A percentile compares a stretch with the other conserved stretches of the same genome.
Evolutionary conservation across 2,888 invertebrate species (phyloP).

Genomic region (Petrolisthes manimaculis): DNA sequence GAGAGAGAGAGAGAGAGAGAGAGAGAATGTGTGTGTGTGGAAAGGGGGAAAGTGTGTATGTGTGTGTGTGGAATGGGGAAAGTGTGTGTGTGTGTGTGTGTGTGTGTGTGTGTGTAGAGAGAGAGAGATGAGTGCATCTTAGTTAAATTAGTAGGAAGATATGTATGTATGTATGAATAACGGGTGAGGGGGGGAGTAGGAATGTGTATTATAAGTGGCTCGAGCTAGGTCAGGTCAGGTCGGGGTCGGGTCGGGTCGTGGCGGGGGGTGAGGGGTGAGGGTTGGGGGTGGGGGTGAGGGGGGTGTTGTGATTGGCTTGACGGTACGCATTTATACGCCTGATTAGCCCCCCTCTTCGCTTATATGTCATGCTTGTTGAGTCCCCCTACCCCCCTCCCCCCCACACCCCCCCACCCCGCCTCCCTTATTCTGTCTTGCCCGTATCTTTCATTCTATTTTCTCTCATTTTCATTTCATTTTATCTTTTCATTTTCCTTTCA

Average conservation of each 20-base stretch:
- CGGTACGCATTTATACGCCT: slow-evolving; percentile 41
- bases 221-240: no score
- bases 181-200: background rate
- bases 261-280: slow-evolving; percentile 1
- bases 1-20: no score
- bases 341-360: slow-evolving; percentile 45
- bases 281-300: background rate
- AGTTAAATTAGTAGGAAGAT: slow-evolving; percentile 10
- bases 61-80: no score
- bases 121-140: background rate
- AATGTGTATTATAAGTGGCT: background rate
- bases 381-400: slow-evolving; percentile 7
- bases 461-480: background rate
- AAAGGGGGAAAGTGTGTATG: no score
- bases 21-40: no score
- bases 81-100: no score
- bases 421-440: background rate
- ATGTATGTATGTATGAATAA: slow-evolving; percentile 11
- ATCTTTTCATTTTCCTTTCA: background rate
- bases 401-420: background rate
- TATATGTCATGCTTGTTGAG: slow-evolving; percentile 44
- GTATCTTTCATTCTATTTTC: background rate
- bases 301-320: slow-evolving; percentile 48
- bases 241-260: slow-evolving; percentile 2
- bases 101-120: no score